These are phyloP conservation scores for Andrena bucephala DNA, from an alignment of 2,888 invertebrate species.

Conservation along the genomic window DNA sequence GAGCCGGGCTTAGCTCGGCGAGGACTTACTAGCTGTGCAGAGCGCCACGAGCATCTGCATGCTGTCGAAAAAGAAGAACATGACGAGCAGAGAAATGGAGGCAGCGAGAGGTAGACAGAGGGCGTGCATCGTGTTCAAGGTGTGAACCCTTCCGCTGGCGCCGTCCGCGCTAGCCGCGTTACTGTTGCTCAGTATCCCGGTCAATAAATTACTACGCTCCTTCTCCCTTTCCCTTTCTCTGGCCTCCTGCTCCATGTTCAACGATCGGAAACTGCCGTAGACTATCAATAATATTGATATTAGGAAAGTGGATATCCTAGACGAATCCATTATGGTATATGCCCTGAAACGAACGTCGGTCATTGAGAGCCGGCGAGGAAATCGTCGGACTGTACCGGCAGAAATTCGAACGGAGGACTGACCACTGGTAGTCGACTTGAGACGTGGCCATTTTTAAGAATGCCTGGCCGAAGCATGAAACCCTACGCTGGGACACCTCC, in stretches of 20 bases:
- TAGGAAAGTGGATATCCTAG: constrained; percentile 97
- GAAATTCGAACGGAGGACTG: constrained; percentile 59
- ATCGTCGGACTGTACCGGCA: too few relatives aligned
- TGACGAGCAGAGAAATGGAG: constrained; percentile 96
- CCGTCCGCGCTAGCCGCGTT: constrained; percentile 79
- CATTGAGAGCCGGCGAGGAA: not conserved
- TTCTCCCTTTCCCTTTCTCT: constrained; percentile 92
- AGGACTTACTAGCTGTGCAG: constrained; percentile 96
- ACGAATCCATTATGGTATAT: constrained; percentile 98
- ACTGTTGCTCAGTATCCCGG: constrained; percentile 86
- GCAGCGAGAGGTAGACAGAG: constrained; percentile 98
- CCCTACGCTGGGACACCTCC: constrained; percentile 79
- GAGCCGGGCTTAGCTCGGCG: not conserved
- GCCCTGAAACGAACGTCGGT: constrained; percentile 87
- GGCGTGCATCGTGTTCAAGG: constrained; percentile 98
- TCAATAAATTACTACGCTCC: constrained; percentile 89
- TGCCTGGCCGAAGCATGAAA: constrained; percentile 80
- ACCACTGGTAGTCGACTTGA: constrained; percentile 86
- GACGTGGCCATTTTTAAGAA: constrained; percentile 85
- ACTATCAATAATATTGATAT: constrained; percentile 99
- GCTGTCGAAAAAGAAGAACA: constrained; percentile 99
- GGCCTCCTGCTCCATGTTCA: constrained; percentile 98
- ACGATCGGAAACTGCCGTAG: constrained; percentile 98
- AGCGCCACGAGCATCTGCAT: constrained; percentile 98
- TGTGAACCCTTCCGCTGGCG: constrained; percentile 89